Conservation (phyloP, 2,888 invertebrate genomes). For the Lepidochitona cinerea region DNA sequence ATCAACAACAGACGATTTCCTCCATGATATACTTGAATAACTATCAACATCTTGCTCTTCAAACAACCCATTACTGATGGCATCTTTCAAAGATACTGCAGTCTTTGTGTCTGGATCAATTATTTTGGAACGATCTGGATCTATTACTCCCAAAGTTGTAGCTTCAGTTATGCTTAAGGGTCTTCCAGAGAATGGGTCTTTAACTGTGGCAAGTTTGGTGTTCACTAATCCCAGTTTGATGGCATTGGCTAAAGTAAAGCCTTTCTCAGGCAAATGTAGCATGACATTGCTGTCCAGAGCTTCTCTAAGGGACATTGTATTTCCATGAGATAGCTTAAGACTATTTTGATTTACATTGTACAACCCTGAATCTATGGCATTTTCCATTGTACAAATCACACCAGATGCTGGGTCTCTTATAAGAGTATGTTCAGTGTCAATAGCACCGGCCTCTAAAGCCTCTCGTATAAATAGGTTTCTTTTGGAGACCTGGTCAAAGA, state of each 20-base stretch:
- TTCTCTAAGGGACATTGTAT: slow-evolving; percentile 46
- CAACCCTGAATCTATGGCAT: slow-evolving; percentile 87
- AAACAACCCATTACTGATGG: slow-evolving; percentile 73
- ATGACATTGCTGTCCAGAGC: slow-evolving; percentile 36
- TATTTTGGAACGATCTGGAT: slow-evolving; percentile 30
- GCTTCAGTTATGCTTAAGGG: slow-evolving; percentile 86
- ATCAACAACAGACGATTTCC: not conserved
- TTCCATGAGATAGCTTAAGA: slow-evolving; percentile 10
- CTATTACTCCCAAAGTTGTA: slow-evolving; percentile 80
- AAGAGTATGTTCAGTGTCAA: slow-evolving; percentile 46
- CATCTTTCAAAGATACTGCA: slow-evolving; percentile 72
- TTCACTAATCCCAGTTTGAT: slow-evolving; percentile 34
- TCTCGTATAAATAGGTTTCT: slow-evolving; percentile 49
- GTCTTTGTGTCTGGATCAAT: slow-evolving; percentile 50
- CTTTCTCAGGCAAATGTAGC: slow-evolving; percentile 13
- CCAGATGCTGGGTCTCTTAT: slow-evolving; percentile 76
- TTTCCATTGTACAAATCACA: slow-evolving; percentile 82
- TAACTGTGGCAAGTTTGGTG: slow-evolving; percentile 68
- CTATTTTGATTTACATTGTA: slow-evolving; percentile 30
- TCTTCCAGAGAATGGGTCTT: slow-evolving; percentile 87
- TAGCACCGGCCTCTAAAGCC: slow-evolving; percentile 53
- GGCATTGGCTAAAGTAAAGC: slow-evolving; percentile 31
- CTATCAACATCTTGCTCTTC: slow-evolving; percentile 22
- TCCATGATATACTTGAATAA: not conserved
- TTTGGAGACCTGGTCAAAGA: slow-evolving; percentile 52